Percentiles rank a stretch among this genome's conserved stretches.
These are phyloP conservation scores for Myiotriccus ornatus DNA, from an alignment of 2,797 vertebrate genomes.

Conservation along the genomic window DNA sequence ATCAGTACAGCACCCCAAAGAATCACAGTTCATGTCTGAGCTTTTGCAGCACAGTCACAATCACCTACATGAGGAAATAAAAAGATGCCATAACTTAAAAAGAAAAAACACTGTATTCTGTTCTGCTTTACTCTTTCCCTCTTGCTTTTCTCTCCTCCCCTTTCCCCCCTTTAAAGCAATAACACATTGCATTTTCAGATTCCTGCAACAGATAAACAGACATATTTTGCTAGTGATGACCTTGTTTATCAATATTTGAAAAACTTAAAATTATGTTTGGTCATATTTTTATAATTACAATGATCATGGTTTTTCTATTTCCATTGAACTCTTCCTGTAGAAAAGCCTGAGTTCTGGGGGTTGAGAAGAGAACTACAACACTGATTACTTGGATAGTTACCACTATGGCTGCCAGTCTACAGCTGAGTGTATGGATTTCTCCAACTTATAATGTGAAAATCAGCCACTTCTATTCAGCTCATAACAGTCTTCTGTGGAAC, in stretches of 20 bases:
- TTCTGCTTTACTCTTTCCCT: neutral
- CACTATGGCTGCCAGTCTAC: neutral
- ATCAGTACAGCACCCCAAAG: neutral
- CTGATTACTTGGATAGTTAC: neutral
- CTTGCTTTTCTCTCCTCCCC: neutral
- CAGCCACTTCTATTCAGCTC: neutral
- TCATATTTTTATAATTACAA: neutral
- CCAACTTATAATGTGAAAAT: neutral
- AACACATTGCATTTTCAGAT: neutral
- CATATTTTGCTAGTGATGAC: neutral
- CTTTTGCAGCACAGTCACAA: constrained; percentile 14
- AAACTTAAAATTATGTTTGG: neutral
- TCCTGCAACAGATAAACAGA: neutral
- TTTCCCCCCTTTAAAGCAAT: neutral
- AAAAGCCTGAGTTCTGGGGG: neutral
- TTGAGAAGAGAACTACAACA: neutral
- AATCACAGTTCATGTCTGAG: constrained; percentile 32
- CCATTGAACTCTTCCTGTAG: neutral
- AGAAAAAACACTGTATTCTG: neutral
- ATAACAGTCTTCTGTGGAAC: neutral
- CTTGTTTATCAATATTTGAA: neutral
- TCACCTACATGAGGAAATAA: neutral
- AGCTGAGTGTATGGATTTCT: neutral
- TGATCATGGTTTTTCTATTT: fast-evolving
- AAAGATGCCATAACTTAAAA: neutral